Percentiles rank a stretch among this genome's conserved stretches.
Conservation (phyloP, 2,797 vertebrate species). For the Erpetoichthys calabaricus region DNA sequence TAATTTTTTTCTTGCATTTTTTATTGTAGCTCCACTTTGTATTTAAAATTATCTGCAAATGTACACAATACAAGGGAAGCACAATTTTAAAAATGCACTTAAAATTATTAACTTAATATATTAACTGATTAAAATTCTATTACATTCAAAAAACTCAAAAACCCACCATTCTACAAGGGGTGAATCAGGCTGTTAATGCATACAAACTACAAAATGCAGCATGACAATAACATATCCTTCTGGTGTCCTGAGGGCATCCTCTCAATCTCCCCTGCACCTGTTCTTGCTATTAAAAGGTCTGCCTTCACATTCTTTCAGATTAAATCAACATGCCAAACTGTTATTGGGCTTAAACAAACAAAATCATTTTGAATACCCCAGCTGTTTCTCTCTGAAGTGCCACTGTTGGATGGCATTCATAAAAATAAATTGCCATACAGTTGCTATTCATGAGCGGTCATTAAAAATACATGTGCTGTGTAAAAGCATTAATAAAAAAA, state of each 20-base stretch:
- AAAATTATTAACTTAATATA: too few relatives aligned
- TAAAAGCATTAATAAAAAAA: neutral
- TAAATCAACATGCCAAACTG: slow-evolving; percentile 17
- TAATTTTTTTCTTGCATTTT: too few relatives aligned
- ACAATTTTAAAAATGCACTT: too few relatives aligned
- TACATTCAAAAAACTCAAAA: too few relatives aligned
- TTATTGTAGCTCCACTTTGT: too few relatives aligned
- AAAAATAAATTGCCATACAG: neutral
- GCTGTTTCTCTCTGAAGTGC: slow-evolving; percentile 17
- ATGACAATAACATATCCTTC: neutral
- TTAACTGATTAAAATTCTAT: too few relatives aligned
- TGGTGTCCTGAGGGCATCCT: neutral
- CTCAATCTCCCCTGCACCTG: slow-evolving; percentile 22
- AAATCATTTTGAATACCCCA: slow-evolving; percentile 5
- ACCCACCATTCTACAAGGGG: too few relatives aligned
- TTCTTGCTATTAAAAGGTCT: slow-evolving; percentile 26
- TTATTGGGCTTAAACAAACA: slow-evolving; percentile 12
- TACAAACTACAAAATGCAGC: too few relatives aligned
- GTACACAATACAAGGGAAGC: too few relatives aligned
- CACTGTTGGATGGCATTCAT: neutral
- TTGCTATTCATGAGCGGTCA: slow-evolving; percentile 1
- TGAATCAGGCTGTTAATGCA: too few relatives aligned
- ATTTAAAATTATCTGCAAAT: too few relatives aligned
- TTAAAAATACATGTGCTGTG: neutral
- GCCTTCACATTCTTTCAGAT: slow-evolving; percentile 30